Evolutionary conservation across 2,797 vertebrate genomes (phyloP), one percentile per base, ranked within the genome.

Genomic region (Dallia pectoralis): DNA sequence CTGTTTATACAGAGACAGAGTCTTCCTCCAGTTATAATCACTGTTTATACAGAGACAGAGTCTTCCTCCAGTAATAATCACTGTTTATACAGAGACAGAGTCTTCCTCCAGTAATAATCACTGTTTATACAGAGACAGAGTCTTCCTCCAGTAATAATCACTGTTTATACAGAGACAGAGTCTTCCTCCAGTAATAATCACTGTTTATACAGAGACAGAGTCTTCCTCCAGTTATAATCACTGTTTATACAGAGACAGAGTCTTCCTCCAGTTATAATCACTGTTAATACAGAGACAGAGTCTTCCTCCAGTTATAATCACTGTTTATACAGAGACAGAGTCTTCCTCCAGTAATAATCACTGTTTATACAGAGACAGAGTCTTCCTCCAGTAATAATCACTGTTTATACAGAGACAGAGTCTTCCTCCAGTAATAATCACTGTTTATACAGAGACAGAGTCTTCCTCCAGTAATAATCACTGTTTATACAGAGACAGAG

Each of bases 31-130:
- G 95, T 99, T n/a, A n/a, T n/a, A n/a, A 14, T 22, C 25, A 29
- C 61, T 32, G 27, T 66, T 27, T 25, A 68, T 65, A 19, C 86
- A 98, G 97, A 92, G 97, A 88, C 95, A 96, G 74, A 89, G 91
- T 66, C 89, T 99, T 71, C 97, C 97, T n/a, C 97, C 97, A 4
- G 95, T 99, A 81, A 98, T n/a, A n/a, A 14, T 22, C 25, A 29
- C 61, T 32, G 27, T 66, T 27, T 25, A 68, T 65, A 19, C 86
- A 98, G 97, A 92, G 97, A 88, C 95, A 96, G 74, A 89, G 91
- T 66, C 89, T 99, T 71, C 97, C 97, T n/a, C 97, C 97, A 4
- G 95, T 99, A 81, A 98, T n/a, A n/a, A 14, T 22, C 25, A 29
- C 61, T 32, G 27, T 66, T 27, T 25, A 68, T 65, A 19, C 86